Evolutionary conservation across 2,888 invertebrate genomes (phyloP).

Genomic region (Epinotia bilunana): DNA sequence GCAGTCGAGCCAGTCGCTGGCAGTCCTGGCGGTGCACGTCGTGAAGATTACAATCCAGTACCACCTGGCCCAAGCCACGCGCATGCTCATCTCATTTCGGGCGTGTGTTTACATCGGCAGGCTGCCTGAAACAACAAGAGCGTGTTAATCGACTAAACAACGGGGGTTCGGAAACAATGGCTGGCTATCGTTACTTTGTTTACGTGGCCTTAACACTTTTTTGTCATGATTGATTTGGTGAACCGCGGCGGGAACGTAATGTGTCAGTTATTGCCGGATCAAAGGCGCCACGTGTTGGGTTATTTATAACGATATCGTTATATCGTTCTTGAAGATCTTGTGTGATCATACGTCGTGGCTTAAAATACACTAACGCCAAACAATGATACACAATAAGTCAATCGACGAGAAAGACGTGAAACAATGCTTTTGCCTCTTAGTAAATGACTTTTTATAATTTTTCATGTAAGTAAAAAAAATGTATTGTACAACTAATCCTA

Average conservation of each 20-base stretch:
- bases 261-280: constrained; percentile 23
- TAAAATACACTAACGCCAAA: constrained; percentile 21
- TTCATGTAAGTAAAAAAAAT: too few relatives aligned
- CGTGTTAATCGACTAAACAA: constrained; percentile 43
- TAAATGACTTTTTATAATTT: neutral
- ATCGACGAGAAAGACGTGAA: neutral
- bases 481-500: too few relatives aligned
- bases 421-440: neutral
- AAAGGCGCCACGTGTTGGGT: constrained; percentile 27
- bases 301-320: constrained; percentile 30
- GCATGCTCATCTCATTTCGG: constrained; percentile 84
- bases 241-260: constrained; percentile 3
- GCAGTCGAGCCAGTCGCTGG: constrained; percentile 94
- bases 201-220: constrained; percentile 39
- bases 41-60: constrained; percentile 82
- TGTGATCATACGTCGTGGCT: constrained; percentile 11
- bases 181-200: constrained; percentile 41
- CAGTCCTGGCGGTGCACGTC: constrained; percentile 79
- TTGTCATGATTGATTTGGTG: constrained; percentile 41
- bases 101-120: constrained; percentile 79
- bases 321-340: constrained; percentile 12
- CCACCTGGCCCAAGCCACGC: constrained; percentile 83
- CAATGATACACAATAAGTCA: constrained; percentile 9
- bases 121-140: constrained; percentile 78
- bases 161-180: constrained; percentile 41